Percentiles rank a stretch among this genome's conserved stretches.
phyloP scores from a whole-genome alignment of 1,140 invertebrate genomes.

The Colletes latitarsis region DNA sequence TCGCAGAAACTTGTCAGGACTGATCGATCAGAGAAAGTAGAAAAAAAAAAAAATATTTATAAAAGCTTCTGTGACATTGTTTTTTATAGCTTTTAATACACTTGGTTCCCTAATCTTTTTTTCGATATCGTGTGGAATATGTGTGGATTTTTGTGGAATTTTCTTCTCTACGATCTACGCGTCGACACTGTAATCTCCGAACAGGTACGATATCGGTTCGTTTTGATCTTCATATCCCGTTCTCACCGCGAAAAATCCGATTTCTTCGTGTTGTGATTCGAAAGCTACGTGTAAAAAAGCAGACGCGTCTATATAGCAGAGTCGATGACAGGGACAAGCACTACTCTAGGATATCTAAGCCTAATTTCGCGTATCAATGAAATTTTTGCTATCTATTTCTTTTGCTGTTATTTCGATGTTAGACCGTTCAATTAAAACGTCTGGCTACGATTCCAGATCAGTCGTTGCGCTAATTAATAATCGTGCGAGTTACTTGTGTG shows the following conservation, averaged over 20 bases:
- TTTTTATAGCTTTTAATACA: too few species aligned
- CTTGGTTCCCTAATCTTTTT: not conserved
- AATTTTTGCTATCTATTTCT: too few species aligned
- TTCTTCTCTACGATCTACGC: conserved; percentile 7
- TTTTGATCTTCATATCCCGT: not conserved
- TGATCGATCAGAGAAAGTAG: not conserved
- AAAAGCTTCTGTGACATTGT: not conserved
- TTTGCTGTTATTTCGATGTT: not conserved
- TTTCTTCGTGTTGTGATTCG: conserved; percentile 49
- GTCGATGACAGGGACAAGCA: conserved; percentile 49
- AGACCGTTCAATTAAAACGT: too few species aligned
- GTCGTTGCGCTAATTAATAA: too few species aligned
- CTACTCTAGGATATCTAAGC: conserved; percentile 53
- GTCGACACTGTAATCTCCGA: not conserved
- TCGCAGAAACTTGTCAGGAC: too few species aligned
- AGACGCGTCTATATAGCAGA: conserved; percentile 52
- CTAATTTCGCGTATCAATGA: not conserved
- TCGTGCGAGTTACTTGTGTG: not conserved
- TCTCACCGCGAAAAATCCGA: not conserved
- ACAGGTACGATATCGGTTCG: not conserved
- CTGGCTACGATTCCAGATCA: too few species aligned
- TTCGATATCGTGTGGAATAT: not conserved
- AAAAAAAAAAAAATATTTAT: not conserved
- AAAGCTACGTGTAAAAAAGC: conserved; percentile 58
- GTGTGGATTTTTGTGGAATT: not conserved